phyloP scores from a whole-genome alignment of 2,113 vertebrate genomes.

The Melanotaenia duboulayi region DNA sequence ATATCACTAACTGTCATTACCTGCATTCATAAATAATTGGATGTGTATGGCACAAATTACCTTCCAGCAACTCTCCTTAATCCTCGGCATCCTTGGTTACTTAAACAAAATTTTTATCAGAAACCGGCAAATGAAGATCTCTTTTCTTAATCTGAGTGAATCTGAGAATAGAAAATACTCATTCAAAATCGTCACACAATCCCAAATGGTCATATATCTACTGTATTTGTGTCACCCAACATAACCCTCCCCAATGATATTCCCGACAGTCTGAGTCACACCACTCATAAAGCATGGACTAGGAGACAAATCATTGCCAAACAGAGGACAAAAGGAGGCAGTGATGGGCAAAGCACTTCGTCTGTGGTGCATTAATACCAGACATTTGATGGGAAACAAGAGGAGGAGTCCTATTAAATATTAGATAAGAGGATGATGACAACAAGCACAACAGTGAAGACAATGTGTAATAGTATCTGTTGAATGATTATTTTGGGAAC shows the following conservation, averaged over 20 bases:
- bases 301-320: constrained; percentile 55
- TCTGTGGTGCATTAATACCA: constrained; percentile 66
- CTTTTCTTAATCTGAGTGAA: background rate
- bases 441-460: constrained; percentile 41
- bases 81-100: background rate
- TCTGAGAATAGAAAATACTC: too few species aligned
- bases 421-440: constrained; percentile 66
- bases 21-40: too few species aligned
- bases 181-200: too few species aligned
- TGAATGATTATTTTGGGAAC: constrained; percentile 48
- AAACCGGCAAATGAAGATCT: background rate
- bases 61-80: background rate
- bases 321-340: constrained; percentile 15
- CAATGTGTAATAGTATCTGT: constrained; percentile 66
- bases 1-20: too few species aligned
- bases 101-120: background rate
- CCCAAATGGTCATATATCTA: background rate
- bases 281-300: constrained; percentile 58
- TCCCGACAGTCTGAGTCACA: constrained; percentile 58
- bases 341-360: constrained; percentile 19
- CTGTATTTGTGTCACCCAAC: constrained; percentile 29
- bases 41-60: background rate
- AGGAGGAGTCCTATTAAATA: constrained; percentile 69
- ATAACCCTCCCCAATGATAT: constrained; percentile 40
- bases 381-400: constrained; percentile 61